Evolutionary conservation across 2,113 vertebrate genomes (phyloP).

Genomic region (Myotis davidii): DNA sequence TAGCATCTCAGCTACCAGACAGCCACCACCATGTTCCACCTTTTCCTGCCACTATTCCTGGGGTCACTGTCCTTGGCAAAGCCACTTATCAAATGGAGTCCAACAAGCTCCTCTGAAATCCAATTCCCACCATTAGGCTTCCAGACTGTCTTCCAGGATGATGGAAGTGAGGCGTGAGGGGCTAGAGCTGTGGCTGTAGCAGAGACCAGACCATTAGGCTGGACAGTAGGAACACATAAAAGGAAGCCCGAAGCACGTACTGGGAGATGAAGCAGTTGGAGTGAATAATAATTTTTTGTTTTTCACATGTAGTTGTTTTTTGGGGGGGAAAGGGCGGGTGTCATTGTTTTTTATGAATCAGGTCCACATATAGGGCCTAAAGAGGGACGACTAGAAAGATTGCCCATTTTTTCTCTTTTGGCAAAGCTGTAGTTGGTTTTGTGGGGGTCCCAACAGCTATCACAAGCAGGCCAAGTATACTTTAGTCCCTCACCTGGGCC

Average conservation of each 20-base stretch:
- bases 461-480: not conserved
- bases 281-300: not conserved
- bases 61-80: not conserved
- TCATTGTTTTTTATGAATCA: not conserved
- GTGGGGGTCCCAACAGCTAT: not conserved
- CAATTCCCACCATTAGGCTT: not conserved
- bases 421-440: not conserved
- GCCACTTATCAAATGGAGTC: not conserved
- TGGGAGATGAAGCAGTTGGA: not conserved
- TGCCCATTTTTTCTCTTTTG: not conserved
- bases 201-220: not conserved
- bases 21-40: not conserved
- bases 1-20: not conserved
- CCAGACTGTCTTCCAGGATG: not conserved
- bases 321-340: too few relatives aligned
- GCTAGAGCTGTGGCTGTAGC: not conserved
- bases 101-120: not conserved
- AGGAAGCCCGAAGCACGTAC: not conserved
- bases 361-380: not conserved
- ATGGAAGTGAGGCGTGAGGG: too few relatives aligned
- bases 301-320: not conserved
- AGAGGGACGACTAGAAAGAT: not conserved
- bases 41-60: not conserved
- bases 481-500: not conserved
- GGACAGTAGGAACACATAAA: not conserved